A percentile compares a stretch with the other conserved stretches of the same genome.
Conservation (phyloP, 2,888 invertebrate species). For the Drosophila rubida region DNA sequence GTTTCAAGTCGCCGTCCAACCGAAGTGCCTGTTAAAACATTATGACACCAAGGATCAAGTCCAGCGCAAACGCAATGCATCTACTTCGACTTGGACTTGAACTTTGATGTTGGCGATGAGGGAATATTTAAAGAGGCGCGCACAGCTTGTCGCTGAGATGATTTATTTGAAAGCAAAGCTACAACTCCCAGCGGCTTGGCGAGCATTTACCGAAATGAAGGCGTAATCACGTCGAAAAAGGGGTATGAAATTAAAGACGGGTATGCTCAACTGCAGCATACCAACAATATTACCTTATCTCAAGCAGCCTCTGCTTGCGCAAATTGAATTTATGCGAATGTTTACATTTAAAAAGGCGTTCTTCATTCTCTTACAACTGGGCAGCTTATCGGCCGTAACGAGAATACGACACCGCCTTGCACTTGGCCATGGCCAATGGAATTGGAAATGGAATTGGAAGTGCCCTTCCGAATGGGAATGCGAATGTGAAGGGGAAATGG, state of each 20-base stretch:
- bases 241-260: conserved; percentile 1
- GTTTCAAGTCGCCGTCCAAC: conserved; percentile 50
- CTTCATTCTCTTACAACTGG: background rate
- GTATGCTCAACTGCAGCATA: background rate
- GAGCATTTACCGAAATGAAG: conserved; percentile 47
- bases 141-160: conserved; percentile 56
- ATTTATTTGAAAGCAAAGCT: conserved; percentile 61
- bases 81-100: conserved; percentile 22
- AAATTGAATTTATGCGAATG: background rate
- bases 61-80: conserved; percentile 9
- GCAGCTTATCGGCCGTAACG: conserved; percentile 64
- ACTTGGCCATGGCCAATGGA: conserved; percentile 58
- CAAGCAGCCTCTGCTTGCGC: background rate
- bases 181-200: conserved; percentile 54
- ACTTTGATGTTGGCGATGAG: conserved; percentile 57
- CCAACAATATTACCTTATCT: background rate
- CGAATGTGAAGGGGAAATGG: conserved; percentile 10
- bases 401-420: conserved; percentile 56
- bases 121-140: conserved; percentile 62
- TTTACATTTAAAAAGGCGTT: background rate
- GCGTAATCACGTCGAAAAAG: conserved; percentile 41
- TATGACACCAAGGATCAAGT: conserved; percentile 56
- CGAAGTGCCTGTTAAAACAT: conserved; percentile 74
- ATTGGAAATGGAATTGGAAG: conserved; percentile 31
- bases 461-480: conserved; percentile 24